Evolutionary conservation across 2,888 invertebrate species (phyloP).

Genomic region (Cinara cedri): DNA sequence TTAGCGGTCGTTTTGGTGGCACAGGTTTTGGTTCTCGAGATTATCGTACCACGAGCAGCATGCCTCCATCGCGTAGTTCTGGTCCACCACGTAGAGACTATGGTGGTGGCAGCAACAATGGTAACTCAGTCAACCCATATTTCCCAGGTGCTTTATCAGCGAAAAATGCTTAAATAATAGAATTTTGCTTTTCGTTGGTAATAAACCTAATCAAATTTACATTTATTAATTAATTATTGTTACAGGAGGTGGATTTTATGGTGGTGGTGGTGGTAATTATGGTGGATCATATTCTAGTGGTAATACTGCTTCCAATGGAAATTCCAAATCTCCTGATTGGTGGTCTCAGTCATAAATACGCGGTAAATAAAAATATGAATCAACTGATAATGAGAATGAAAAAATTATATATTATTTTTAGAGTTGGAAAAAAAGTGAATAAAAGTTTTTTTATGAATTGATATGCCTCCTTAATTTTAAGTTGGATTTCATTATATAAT

Average conservation of each 20-base stretch:
- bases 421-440: slow-evolving; percentile 39
- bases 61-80: slow-evolving; percentile 63
- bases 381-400: slow-evolving; percentile 3
- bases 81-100: slow-evolving; percentile 60
- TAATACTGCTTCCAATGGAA: slow-evolving; percentile 63
- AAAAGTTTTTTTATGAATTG: slow-evolving; percentile 54
- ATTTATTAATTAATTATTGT: not conserved
- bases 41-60: slow-evolving; percentile 69
- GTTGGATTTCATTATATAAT: slow-evolving; percentile 45
- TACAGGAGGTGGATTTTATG: slow-evolving; percentile 45
- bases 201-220: not conserved
- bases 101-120: slow-evolving; percentile 58
- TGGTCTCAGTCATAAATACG: slow-evolving; percentile 61
- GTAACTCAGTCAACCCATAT: slow-evolving; percentile 13
- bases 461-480: slow-evolving; percentile 48
- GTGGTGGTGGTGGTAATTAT: slow-evolving; percentile 55
- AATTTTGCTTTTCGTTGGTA: not conserved
- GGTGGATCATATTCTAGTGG: slow-evolving; percentile 62
- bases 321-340: slow-evolving; percentile 64
- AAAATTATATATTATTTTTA: slow-evolving; percentile 40
- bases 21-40: slow-evolving; percentile 72
- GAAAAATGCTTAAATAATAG: not conserved
- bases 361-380: slow-evolving; percentile 29
- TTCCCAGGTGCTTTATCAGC: not conserved
- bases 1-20: slow-evolving; percentile 68